A percentile compares a stretch with the other conserved stretches of the same genome.
These are phyloP conservation scores for Hoplostethus mediterraneus DNA, from an alignment of 2,797 vertebrate genomes.

Conservation along the genomic window DNA sequence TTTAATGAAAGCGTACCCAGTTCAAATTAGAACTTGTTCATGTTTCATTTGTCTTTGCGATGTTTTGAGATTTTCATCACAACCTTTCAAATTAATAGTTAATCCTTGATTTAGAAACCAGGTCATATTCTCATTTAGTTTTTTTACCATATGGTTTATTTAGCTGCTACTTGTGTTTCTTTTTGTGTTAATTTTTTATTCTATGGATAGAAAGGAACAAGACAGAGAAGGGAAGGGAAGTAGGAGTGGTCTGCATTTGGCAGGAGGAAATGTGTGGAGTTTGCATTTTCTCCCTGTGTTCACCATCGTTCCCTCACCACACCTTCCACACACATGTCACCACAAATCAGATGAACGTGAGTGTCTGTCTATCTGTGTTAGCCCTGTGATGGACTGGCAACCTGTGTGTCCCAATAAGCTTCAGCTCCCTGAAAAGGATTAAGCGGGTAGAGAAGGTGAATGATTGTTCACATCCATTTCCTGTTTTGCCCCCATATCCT, in stretches of 20 bases:
- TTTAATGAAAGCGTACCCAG: no score
- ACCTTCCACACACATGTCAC: no score
- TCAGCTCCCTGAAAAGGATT: not conserved
- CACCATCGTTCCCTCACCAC: no score
- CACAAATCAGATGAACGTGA: no score
- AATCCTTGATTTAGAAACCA: conserved; percentile 55
- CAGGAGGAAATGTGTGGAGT: no score
- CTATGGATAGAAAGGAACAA: no score
- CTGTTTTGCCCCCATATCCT: conserved; percentile 3
- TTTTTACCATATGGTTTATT: conserved; percentile 47
- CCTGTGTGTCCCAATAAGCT: not conserved
- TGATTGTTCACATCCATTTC: not conserved
- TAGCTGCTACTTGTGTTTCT: conserved; percentile 29
- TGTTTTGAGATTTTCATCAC: conserved; percentile 28
- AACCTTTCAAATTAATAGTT: conserved; percentile 37
- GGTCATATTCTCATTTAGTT: conserved; percentile 48
- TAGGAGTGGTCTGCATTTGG: no score
- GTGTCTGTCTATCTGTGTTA: no score
- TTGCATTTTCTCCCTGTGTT: no score
- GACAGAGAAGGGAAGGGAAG: no score
- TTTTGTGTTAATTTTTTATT: conserved; percentile 22
- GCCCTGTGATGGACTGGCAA: no score
- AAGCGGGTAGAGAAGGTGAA: conserved; percentile 8
- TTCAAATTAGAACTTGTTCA: no score
- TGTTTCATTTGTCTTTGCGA: conserved; percentile 9